Percentiles rank a stretch among this genome's conserved stretches.
Evolutionary conservation across 2,888 invertebrate genomes (phyloP).

Genomic region (Drosophila birchii): DNA sequence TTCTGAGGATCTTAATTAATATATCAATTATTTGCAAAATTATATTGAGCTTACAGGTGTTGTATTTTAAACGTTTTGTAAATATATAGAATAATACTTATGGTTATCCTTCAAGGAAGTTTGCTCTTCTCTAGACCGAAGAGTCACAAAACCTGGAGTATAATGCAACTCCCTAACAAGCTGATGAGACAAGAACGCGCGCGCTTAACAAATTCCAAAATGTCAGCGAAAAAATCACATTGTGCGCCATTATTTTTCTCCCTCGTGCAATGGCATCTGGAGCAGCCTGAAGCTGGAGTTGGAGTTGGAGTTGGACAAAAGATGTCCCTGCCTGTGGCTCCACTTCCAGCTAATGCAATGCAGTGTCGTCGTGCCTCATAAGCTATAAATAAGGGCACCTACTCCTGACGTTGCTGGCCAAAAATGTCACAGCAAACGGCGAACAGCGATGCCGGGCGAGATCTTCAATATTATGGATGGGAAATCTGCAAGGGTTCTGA

Average conservation of each 20-base stretch:
- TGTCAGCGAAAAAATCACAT: conserved; percentile 83
- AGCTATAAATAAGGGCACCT: conserved; percentile 83
- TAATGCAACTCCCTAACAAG: conserved; percentile 75
- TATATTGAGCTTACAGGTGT: too few species aligned
- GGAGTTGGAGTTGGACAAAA: conserved; percentile 10
- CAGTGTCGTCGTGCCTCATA: conserved; percentile 77
- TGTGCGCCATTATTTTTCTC: conserved; percentile 78
- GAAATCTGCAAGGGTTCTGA: conserved; percentile 31
- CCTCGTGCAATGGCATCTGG: conserved; percentile 51
- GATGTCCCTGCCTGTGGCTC: conserved; percentile 1
- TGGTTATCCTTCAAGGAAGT: neutral
- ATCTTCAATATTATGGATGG: conserved; percentile 56
- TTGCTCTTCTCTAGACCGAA: conserved; percentile 4
- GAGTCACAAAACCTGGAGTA: conserved; percentile 10
- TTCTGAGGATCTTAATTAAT: neutral
- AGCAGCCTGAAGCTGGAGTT: conserved; percentile 28
- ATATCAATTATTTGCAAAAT: too few species aligned
- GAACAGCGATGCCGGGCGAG: conserved; percentile 38
- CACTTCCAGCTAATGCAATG: conserved; percentile 73
- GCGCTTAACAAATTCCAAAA: conserved; percentile 83
- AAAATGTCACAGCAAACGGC: conserved; percentile 56
- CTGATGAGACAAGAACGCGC: conserved; percentile 83
- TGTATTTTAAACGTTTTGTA: too few species aligned
- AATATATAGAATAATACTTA: neutral
- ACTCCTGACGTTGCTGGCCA: conserved; percentile 45